Percentiles rank a stretch among this genome's conserved stretches.
phyloP scores from a whole-genome alignment of 2,888 invertebrate genomes.

The Drosophila fungiperda region DNA sequence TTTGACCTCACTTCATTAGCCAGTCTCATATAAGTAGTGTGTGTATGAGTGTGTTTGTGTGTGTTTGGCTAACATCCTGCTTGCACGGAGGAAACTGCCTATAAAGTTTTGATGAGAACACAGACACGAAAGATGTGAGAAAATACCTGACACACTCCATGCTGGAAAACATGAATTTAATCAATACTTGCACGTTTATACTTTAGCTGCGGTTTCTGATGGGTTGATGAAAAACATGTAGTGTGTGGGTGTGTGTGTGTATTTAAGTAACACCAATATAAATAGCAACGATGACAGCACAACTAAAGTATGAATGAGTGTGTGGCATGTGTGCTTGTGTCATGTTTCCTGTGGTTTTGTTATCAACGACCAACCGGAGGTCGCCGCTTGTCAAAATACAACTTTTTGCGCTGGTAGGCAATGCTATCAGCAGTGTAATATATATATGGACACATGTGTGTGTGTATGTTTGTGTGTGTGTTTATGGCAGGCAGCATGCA shows the following conservation, averaged over 20 bases:
- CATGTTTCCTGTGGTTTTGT: constrained; percentile 34
- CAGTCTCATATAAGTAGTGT: constrained; percentile 15
- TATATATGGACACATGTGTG: not conserved
- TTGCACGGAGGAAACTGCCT: constrained; percentile 61
- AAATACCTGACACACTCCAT: constrained; percentile 28
- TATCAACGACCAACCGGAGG: constrained; percentile 20
- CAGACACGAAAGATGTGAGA: constrained; percentile 23
- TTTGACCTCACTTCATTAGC: constrained; percentile 60
- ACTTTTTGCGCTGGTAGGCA: constrained; percentile 43
- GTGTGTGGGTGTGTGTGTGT: not conserved
- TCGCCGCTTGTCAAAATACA: constrained; percentile 50
- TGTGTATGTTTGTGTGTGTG: constrained; percentile 6
- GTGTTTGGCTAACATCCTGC: constrained; percentile 56
- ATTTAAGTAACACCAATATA: constrained; percentile 14
- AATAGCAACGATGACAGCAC: constrained; percentile 11
- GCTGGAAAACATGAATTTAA: constrained; percentile 49
- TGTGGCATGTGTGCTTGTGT: constrained; percentile 23
- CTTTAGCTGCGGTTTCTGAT: constrained; percentile 28
- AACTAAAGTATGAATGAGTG: constrained; percentile 16
- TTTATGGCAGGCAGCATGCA: constrained; percentile 25
- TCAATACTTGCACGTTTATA: constrained; percentile 48
- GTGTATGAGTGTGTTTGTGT: constrained; percentile 18
- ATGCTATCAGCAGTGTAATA: constrained; percentile 9
- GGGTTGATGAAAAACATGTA: constrained; percentile 12
- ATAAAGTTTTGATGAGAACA: constrained; percentile 73